Conservation (phyloP, 2,888 invertebrate species). For the Oscheius sp. region DNA sequence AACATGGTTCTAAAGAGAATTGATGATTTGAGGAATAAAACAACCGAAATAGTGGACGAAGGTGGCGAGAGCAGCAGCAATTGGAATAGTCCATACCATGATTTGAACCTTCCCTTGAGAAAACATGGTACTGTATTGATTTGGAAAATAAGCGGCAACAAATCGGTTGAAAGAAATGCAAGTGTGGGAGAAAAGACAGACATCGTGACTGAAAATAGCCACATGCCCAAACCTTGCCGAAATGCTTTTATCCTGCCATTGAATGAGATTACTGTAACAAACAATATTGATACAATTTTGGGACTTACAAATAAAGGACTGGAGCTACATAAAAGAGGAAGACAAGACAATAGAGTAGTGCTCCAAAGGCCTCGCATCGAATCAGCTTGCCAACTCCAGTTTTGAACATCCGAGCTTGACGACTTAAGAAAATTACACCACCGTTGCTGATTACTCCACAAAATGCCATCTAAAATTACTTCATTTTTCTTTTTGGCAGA, state of each 20-base stretch:
- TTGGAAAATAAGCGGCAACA: slow-evolving; percentile 8
- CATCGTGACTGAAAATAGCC: slow-evolving; percentile 27
- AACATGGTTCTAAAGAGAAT: slow-evolving; percentile 13
- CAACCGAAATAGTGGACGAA: slow-evolving; percentile 13
- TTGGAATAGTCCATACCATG: neutral
- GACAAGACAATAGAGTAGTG: slow-evolving; percentile 18
- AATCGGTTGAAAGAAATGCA: slow-evolving; percentile 25
- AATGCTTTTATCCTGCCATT: neutral
- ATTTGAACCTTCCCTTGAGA: neutral
- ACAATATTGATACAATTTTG: neutral
- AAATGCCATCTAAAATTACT: slow-evolving; percentile 24
- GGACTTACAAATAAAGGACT: neutral
- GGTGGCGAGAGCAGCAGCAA: slow-evolving; percentile 1
- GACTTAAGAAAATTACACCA: slow-evolving; percentile 6
- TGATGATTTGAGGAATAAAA: neutral
- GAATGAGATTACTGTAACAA: neutral
- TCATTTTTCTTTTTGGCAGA: neutral
- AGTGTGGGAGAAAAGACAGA: slow-evolving; percentile 27
- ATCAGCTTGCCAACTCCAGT: slow-evolving; percentile 11
- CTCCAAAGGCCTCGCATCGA: slow-evolving; percentile 13
- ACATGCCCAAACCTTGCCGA: slow-evolving; percentile 21
- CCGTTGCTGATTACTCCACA: slow-evolving; percentile 5
- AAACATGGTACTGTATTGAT: neutral
- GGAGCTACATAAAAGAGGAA: slow-evolving; percentile 23
- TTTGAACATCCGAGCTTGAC: neutral